Evolutionary conservation across 2,888 invertebrate genomes (phyloP).

Genomic region (Chorisops tibialis): DNA sequence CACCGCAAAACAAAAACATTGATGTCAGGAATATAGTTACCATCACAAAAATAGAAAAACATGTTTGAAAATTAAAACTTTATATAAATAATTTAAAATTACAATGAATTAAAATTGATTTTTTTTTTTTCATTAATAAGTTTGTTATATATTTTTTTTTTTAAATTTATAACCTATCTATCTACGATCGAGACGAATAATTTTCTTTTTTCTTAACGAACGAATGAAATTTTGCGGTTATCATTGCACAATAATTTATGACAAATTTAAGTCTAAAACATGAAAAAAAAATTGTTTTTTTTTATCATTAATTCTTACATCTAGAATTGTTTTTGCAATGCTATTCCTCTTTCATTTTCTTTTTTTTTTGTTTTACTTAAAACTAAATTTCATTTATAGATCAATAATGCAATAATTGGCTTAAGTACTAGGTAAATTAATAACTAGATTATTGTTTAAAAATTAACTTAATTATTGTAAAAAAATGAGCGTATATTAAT

Average conservation of each 20-base stretch:
- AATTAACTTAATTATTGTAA: slow-evolving; percentile 13
- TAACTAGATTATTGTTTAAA: neutral
- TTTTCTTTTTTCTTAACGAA: neutral
- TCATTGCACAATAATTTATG: too few species aligned
- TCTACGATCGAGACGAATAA: slow-evolving; percentile 15
- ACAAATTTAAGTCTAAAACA: neutral
- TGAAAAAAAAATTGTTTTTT: neutral
- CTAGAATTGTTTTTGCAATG: neutral
- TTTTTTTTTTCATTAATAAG: neutral
- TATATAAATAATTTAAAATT: neutral
- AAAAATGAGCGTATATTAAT: slow-evolving; percentile 16
- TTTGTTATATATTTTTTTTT: neutral
- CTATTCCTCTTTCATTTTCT: neutral
- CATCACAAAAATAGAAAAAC: too few species aligned
- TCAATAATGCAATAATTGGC: slow-evolving; percentile 6
- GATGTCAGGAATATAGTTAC: too few species aligned
- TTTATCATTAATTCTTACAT: neutral
- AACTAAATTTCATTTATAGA: slow-evolving; percentile 1
- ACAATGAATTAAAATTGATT: neutral
- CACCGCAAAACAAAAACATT: too few species aligned
- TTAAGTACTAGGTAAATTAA: slow-evolving; percentile 14
- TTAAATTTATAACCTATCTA: slow-evolving; percentile 15
- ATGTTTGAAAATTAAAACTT: too few species aligned
- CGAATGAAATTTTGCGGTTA: too few species aligned
- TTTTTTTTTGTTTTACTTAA: neutral